Base-by-base conservation (phyloP, 2,888 invertebrate genomes). In the Scaptomyza tumidula region DNA sequence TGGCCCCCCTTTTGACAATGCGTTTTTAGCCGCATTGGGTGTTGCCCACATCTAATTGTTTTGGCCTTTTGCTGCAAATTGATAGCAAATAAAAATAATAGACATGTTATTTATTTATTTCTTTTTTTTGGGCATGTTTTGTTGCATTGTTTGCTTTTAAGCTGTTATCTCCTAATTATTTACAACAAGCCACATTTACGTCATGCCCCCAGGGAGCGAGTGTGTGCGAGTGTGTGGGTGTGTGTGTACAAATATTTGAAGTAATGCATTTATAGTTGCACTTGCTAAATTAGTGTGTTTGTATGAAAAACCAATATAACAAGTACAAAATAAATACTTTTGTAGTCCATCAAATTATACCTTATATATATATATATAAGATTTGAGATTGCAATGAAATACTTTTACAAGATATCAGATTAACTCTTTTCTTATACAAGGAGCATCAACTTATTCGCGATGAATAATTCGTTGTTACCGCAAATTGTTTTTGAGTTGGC, bases 1-100 rank as follows among this genome's bases (percentile, higher is more conserved):
- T 37, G 2, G 2, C 19, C 44, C 14, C 9, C 2, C 19, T 3
- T 27, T 19, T 16, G n/a, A 19, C 45, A 19, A 14, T 16, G 6
- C 6, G 2, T 3, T 10, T 33, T 33, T 10, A 3, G 16, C 59
- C 56, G 33, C 29, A 31, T 14, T 35, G 49, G 49, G 16, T 31
- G 31, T 9, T 14, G 16, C 54, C 53, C 59, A 66, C 61, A 60
- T 48, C 24, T 75, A 79, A 75, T 80, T 79, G 71, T 75, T 80
- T 76, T 71, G 52, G 62, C 59, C 80, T 57, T 49, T 57, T 62
- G 55, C 65, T 41, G 68, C 76, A 71, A 41, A 86, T 75, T 50
- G 83, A 82, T 82, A 82, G 61, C 84, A 86, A 71, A 86, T 88
- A 71, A 86, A 86, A 86, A 86, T 88, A 86, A 86, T 88, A 83